Evolutionary conservation across 2,888 invertebrate species (phyloP).

Genomic region (Perdita meconis): DNA sequence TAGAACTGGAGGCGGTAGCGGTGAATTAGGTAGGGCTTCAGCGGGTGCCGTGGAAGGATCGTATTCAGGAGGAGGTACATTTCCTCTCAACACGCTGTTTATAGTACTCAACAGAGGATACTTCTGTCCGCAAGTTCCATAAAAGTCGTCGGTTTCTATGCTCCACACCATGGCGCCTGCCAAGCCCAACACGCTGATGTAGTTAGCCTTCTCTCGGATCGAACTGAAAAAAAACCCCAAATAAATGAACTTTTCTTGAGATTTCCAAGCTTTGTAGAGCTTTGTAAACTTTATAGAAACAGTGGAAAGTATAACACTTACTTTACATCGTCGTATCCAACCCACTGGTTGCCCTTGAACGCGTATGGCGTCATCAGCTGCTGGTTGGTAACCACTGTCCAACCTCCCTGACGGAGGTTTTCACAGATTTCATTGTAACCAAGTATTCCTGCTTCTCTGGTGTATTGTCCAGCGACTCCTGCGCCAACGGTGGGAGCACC

Average conservation of each 20-base stretch:
- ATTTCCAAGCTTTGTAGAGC: too few relatives aligned
- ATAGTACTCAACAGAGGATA: conserved; percentile 88
- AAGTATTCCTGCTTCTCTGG: conserved; percentile 87
- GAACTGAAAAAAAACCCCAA: conserved; percentile 77
- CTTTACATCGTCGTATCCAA: conserved; percentile 77
- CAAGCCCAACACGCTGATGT: conserved; percentile 77
- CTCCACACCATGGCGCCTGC: conserved; percentile 92
- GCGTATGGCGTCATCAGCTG: conserved; percentile 84
- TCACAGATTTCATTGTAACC: conserved; percentile 89
- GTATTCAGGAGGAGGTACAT: neutral
- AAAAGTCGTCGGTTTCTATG: conserved; percentile 92
- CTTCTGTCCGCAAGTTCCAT: conserved; percentile 86
- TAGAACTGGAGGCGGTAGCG: conserved; percentile 12
- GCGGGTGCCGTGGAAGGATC: too few relatives aligned
- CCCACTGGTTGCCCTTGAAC: conserved; percentile 76
- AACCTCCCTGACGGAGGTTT: conserved; percentile 61
- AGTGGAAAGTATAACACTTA: conserved; percentile 52
- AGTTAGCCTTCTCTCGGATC: conserved; percentile 82
- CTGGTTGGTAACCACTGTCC: conserved; percentile 80
- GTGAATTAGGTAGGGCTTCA: neutral
- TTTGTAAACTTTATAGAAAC: neutral
- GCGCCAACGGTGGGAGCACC: conserved; percentile 87
- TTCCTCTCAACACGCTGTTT: conserved; percentile 81
- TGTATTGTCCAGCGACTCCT: conserved; percentile 88
- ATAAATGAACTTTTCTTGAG: neutral